A percentile compares a stretch with the other conserved stretches of the same genome.
These are phyloP conservation scores for Daboia siamensis DNA, from an alignment of 2,113 vertebrate species.

Conservation along the genomic window DNA sequence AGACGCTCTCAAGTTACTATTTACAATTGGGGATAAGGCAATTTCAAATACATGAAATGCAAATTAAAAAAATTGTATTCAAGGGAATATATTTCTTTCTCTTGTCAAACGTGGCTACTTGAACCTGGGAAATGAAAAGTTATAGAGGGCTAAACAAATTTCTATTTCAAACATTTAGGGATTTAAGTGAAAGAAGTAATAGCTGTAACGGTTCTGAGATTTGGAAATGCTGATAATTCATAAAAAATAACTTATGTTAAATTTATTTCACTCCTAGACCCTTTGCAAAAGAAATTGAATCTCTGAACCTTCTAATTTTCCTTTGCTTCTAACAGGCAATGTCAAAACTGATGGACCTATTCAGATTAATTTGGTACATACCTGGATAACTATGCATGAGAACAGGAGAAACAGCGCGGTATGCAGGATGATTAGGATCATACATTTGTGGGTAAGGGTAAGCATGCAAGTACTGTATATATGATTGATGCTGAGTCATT, in stretches of 20 bases:
- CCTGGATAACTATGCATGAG: conserved; percentile 95
- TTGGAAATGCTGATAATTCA: conserved; percentile 58
- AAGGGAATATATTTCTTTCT: conserved; percentile 55
- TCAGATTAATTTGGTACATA: conserved; percentile 72
- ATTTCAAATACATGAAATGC: conserved; percentile 46
- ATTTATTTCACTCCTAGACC: conserved; percentile 56
- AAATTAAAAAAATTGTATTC: conserved; percentile 20
- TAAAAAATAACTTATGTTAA: conserved; percentile 54
- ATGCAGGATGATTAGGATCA: conserved; percentile 86
- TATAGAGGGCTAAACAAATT: conserved; percentile 64
- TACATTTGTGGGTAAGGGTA: conserved; percentile 96
- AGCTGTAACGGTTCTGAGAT: conserved; percentile 65
- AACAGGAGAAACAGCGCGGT: conserved; percentile 90
- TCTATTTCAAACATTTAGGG: conserved; percentile 65
- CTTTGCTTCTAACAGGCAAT: conserved; percentile 29
- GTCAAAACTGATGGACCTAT: conserved; percentile 34
- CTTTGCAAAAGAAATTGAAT: conserved; percentile 44
- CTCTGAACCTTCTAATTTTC: conserved; percentile 41
- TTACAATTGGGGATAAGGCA: conserved; percentile 32
- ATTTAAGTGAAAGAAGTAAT: conserved; percentile 69
- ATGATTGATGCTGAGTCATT: conserved; percentile 91
- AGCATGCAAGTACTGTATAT: conserved; percentile 94
- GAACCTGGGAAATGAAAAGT: conserved; percentile 59
- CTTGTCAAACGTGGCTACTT: conserved; percentile 51
- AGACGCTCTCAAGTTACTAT: conserved; percentile 52